Conservation (phyloP, 2,797 vertebrate genomes). For the Mormyrus hasselquistii region DNA sequence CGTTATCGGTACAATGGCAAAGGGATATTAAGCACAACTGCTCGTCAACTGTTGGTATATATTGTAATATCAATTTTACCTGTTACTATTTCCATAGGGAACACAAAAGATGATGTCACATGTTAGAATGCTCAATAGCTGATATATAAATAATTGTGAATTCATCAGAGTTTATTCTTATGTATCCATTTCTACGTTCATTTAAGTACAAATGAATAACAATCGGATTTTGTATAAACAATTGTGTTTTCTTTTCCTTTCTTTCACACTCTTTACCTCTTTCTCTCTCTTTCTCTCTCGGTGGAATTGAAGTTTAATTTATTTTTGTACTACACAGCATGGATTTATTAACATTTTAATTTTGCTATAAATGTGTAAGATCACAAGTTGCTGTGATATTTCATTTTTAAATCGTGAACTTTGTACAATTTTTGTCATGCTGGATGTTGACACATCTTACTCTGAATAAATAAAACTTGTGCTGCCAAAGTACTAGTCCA, state of each 20-base stretch:
- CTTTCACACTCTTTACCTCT: slow-evolving; percentile 42
- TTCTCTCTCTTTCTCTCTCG: slow-evolving; percentile 61
- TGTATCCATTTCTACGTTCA: slow-evolving; percentile 82
- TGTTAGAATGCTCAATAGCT: slow-evolving; percentile 90
- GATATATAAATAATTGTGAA: slow-evolving; percentile 92
- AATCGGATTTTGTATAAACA: slow-evolving; percentile 93
- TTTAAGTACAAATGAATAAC: slow-evolving; percentile 85
- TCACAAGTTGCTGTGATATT: slow-evolving; percentile 97
- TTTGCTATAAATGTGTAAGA: slow-evolving; percentile 96
- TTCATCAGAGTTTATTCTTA: slow-evolving; percentile 84
- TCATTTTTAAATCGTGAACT: slow-evolving; percentile 99
- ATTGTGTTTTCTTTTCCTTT: slow-evolving; percentile 54
- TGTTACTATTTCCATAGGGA: slow-evolving; percentile 92
- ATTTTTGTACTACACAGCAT: slow-evolving; percentile 97
- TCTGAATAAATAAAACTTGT: slow-evolving; percentile 92
- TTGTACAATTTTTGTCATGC: slow-evolving; percentile 99
- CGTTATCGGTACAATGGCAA: slow-evolving; percentile 84
- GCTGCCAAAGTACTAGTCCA: slow-evolving; percentile 64
- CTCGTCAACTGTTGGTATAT: slow-evolving; percentile 85
- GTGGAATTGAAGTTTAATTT: slow-evolving; percentile 82
- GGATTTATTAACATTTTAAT: slow-evolving; percentile 90
- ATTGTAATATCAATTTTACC: slow-evolving; percentile 79
- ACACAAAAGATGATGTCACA: slow-evolving; percentile 86
- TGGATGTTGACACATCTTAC: slow-evolving; percentile 99
- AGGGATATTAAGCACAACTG: slow-evolving; percentile 99